These are phyloP conservation scores for Panurus biarmicus DNA, from an alignment of 2,113 vertebrate genomes.

Conservation along the genomic window DNA sequence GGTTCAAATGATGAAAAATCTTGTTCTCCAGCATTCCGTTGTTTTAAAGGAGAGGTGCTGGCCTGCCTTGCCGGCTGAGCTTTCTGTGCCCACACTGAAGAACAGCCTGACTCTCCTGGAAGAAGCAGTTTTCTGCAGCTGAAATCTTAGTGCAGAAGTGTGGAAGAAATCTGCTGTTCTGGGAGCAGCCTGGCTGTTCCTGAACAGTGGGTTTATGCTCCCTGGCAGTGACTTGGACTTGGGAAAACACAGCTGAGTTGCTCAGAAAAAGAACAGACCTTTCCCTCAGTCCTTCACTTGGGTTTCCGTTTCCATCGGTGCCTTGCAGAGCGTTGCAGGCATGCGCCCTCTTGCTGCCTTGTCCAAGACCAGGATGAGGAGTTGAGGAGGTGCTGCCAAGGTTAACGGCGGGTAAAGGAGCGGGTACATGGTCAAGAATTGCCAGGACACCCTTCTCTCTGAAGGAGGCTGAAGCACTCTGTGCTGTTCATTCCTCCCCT, in stretches of 20 bases:
- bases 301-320: neutral
- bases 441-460: neutral
- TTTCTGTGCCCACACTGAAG: accelerated
- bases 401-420: neutral
- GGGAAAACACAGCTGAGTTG: neutral
- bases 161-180: neutral
- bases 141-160: neutral
- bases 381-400: neutral
- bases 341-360: neutral
- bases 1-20: neutral
- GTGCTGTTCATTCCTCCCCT: neutral
- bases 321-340: neutral
- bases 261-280: neutral
- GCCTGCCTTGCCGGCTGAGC: neutral
- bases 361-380: neutral
- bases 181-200: neutral
- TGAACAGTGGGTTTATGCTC: neutral
- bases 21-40: neutral
- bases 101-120: neutral
- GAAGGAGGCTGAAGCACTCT: neutral
- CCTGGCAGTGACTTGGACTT: neutral
- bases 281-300: neutral
- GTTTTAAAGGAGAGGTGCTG: neutral
- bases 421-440: neutral
- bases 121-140: neutral